A percentile compares a stretch with the other conserved stretches of the same genome.
Conservation (phyloP, 2,797 vertebrate species). For the Eidolon dupreanum region DNA sequence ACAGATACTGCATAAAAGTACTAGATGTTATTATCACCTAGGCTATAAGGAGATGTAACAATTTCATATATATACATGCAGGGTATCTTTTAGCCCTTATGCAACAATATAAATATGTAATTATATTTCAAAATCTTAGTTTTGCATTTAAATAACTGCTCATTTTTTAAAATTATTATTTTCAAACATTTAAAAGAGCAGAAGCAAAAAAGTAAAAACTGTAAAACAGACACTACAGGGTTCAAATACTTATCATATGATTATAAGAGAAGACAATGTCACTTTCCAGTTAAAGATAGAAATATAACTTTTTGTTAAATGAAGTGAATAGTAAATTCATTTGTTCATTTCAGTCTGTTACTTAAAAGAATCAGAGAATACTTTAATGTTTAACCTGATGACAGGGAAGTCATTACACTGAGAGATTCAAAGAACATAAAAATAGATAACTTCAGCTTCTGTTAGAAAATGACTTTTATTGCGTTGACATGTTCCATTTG, state of each 20-base stretch:
- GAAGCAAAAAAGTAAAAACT: neutral
- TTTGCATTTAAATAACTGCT: neutral
- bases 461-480: slow-evolving; percentile 48
- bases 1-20: neutral
- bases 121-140: neutral
- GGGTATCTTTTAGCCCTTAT: neutral
- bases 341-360: neutral
- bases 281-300: neutral
- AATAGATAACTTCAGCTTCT: slow-evolving; percentile 24
- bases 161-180: neutral
- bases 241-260: neutral
- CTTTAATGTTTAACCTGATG: neutral
- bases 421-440: slow-evolving; percentile 6
- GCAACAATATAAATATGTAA: neutral
- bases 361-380: neutral
- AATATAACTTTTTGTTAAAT: neutral
- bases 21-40: neutral
- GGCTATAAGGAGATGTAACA: neutral
- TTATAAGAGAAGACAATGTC: neutral
- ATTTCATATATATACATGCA: neutral
- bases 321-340: neutral
- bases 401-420: neutral
- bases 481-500: slow-evolving; percentile 13
- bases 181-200: neutral
- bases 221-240: neutral